A percentile compares a stretch with the other conserved stretches of the same genome.
Evolutionary conservation across 2,113 vertebrate genomes (phyloP).

Genomic region (Rhodinocichla rosea): DNA sequence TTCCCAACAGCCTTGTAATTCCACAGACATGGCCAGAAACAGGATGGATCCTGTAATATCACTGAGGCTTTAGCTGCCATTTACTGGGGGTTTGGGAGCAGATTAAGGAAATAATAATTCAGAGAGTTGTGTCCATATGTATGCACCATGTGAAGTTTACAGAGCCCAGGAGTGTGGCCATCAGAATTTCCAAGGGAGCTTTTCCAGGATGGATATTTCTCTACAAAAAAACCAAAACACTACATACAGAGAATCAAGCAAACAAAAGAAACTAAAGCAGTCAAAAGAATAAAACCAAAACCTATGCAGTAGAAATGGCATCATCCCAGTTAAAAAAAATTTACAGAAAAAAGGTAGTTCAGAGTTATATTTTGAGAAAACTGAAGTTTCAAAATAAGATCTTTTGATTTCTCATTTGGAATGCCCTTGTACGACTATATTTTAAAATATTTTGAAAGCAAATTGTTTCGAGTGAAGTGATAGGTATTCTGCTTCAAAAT

Average conservation of each 20-base stretch:
- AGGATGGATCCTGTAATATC: not conserved
- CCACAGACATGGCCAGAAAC: not conserved
- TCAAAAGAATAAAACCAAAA: not conserved
- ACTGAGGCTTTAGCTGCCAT: not conserved
- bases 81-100: not conserved
- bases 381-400: not conserved
- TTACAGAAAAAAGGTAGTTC: not conserved
- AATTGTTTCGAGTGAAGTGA: not conserved
- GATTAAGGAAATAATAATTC: not conserved
- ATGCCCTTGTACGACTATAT: not conserved
- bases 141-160: not conserved
- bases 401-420: not conserved
- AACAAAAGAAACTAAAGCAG: not conserved
- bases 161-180: accelerated
- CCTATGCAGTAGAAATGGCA: not conserved
- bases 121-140: not conserved
- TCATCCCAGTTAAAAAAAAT: not conserved
- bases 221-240: not conserved
- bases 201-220: not conserved
- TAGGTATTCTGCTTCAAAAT: not conserved
- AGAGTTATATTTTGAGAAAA: not conserved
- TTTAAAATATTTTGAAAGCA: not conserved
- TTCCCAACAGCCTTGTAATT: not conserved
- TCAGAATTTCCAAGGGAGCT: not conserved
- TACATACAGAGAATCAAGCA: not conserved